Base-by-base conservation (phyloP, 2,888 invertebrate genomes). In the Heliconius aoede region DNA sequence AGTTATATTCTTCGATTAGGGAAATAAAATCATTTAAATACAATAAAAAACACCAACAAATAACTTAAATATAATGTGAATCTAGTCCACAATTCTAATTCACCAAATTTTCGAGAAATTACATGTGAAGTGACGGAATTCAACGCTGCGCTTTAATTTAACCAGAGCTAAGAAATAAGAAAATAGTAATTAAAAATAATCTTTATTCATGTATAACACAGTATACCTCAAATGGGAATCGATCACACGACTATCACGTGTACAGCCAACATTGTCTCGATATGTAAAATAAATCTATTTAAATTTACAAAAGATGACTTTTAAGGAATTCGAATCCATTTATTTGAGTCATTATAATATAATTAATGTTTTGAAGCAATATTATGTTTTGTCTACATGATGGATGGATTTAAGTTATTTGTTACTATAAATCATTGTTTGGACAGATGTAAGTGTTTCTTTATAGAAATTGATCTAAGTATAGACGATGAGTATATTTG, bases 381-480 rank as follows among this genome's bases (percentile, higher is more conserved):
- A 72, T 58, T 36, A 36, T 72, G 72, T 72, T 84, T 79, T 28
- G 62, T 76, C 46, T 55, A 26, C 32, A 76, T 81, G 81, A 81
- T 80, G 65, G 72, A 81, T 79, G 74, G 60, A 67, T 74, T 68
- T 71, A 58, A 60, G 69, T 55, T 69, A 55, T 69, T 69, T 69
- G 28, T 69, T 11, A 51, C 46, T 55, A 69, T 69, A 69, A 69
- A 69, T 69, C 28, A 67, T 46, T 72, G 55, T 58, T 76, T 61
- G 30, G 67, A 71, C 86, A 83, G 30, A 87, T 89, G 85, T 81
- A 64, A 51, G 55, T 62, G 55, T 72, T 65, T 65, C 65, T 65
- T 65, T 65, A 40, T 65, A 65, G 65, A 24, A 13, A 40, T 36
- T 65, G 13, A 40, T 65, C 36, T 65, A 1, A 32, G n/a, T 36